Evolutionary conservation across 2,888 invertebrate species (phyloP).

Genomic region (Sarcophaga subvicina): DNA sequence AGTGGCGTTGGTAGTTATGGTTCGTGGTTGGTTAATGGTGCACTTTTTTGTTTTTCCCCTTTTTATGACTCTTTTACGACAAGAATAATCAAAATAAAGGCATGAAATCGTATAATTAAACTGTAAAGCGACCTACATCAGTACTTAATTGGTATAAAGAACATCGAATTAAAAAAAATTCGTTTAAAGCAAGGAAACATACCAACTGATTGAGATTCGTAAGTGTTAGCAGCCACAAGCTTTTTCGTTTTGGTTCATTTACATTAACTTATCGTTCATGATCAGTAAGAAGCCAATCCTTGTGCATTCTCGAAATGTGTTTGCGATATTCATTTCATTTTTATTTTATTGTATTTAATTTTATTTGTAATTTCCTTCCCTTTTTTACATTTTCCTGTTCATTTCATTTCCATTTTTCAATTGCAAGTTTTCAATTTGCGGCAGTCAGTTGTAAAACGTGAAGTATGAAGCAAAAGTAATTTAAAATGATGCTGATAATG

Average conservation of each 20-base stretch:
- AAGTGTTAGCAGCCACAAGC: too few species aligned
- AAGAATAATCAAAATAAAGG: slow-evolving; percentile 22
- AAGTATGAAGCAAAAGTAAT: slow-evolving; percentile 42
- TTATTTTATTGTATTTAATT: neutral
- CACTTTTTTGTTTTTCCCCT: slow-evolving; percentile 10
- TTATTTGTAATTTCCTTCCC: slow-evolving; percentile 19
- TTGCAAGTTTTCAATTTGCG: slow-evolving; percentile 43
- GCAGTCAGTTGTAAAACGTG: neutral
- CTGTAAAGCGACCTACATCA: neutral
- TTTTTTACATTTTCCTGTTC: slow-evolving; percentile 14
- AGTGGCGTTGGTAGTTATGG: slow-evolving; percentile 57
- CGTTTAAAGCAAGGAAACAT: too few species aligned
- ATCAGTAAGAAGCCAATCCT: too few species aligned
- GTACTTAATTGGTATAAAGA: neutral
- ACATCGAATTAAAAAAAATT: too few species aligned
- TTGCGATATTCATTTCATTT: neutral
- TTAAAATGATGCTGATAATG: slow-evolving; percentile 49
- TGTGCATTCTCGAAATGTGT: neutral
- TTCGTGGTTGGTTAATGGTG: slow-evolving; percentile 49
- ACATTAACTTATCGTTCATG: too few species aligned
- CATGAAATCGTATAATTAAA: neutral
- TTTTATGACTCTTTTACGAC: slow-evolving; percentile 2
- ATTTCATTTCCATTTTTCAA: slow-evolving; percentile 23
- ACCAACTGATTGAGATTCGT: too few species aligned
- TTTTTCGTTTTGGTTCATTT: too few species aligned